Evolutionary conservation across 2,113 vertebrate genomes (phyloP), one percentile per base, ranked within the genome.

Genomic region (Eudyptes chrysolophus): DNA sequence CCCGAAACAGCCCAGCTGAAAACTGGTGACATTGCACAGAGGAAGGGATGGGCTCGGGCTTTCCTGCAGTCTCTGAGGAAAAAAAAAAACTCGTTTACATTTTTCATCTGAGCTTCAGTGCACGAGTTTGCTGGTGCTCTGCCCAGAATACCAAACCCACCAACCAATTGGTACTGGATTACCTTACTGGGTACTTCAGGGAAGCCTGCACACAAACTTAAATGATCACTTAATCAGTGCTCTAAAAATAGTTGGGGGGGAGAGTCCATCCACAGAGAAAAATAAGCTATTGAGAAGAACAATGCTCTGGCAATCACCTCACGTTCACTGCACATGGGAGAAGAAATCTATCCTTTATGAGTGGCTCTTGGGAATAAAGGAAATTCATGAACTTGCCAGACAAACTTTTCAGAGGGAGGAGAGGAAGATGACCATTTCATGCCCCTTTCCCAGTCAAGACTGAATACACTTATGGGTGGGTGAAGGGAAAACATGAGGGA

Each of bases 1-100:
- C 76, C 16, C 42, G 22, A 13, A 80, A 65, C 5, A 60, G 51
- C 26, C 48, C 60, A 75, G 42, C 24, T 81, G 38, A 75, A 94
- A 68, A 30, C 22, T 17, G 21, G 42, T 0, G 0, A 79, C 40
- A 19, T 0, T 36, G 30, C 36, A 52, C 0, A 0, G 40, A 29
- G 27, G 21, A 93, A 78, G 1, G 26, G n/a, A 61, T 10, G 11
- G 42, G 29, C 13, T 52, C 61, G 5, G 32, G 34, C 11, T n/a
- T 64, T 51, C 20, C 55, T 26, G 29, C 20, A 46, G 29, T 2
- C n/a, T 52, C n/a, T 3, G 0, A 26, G 17, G 40, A 16, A 42
- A 93, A 89, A 44, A 89, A 44, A 93, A 89, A 90, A 34, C 5
- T 2, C 2, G 0, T 13, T 36, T 36, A 27, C 1, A 1, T 58